phyloP scores from a whole-genome alignment of 2,888 invertebrate species.

The Ophion ventricosus region DNA sequence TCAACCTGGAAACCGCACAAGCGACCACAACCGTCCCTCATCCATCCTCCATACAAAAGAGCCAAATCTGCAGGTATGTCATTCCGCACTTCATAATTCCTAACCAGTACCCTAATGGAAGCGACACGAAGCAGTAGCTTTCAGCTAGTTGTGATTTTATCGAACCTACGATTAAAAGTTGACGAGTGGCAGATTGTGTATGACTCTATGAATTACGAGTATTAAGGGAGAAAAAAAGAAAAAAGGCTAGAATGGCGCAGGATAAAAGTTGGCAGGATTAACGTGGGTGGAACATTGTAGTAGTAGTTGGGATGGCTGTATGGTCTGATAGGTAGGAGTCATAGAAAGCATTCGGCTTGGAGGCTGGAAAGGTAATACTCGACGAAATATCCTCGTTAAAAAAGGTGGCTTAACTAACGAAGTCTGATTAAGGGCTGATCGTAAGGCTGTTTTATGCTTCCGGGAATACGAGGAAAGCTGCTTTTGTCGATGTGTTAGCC shows the following conservation, averaged over 20 bases:
- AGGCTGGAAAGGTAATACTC: conserved; percentile 57
- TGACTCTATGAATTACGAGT: not conserved
- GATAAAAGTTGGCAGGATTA: conserved; percentile 35
- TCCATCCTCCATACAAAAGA: not conserved
- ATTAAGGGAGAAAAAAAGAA: not conserved
- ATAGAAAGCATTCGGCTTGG: conserved; percentile 49
- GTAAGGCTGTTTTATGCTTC: conserved; percentile 64
- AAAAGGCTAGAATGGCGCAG: conserved; percentile 6
- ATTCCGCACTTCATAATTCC: not conserved
- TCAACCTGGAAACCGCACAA: too few relatives aligned
- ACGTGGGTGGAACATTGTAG: conserved; percentile 1
- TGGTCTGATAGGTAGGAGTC: conserved; percentile 23
- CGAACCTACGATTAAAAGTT: conserved; percentile 22
- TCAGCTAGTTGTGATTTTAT: not conserved
- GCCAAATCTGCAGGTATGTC: not conserved
- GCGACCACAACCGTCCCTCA: too few relatives aligned
- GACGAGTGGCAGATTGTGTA: conserved; percentile 4
- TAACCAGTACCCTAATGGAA: not conserved
- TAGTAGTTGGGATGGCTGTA: not conserved
- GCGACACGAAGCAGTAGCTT: not conserved
- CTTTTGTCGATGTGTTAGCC: conserved; percentile 50
- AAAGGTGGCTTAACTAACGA: conserved; percentile 66
- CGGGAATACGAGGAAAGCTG: conserved; percentile 64
- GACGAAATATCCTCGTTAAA: conserved; percentile 65
- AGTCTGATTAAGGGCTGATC: conserved; percentile 68